These are phyloP conservation scores for Prunella strophiata DNA, from an alignment of 2,797 vertebrate genomes.

Conservation along the genomic window DNA sequence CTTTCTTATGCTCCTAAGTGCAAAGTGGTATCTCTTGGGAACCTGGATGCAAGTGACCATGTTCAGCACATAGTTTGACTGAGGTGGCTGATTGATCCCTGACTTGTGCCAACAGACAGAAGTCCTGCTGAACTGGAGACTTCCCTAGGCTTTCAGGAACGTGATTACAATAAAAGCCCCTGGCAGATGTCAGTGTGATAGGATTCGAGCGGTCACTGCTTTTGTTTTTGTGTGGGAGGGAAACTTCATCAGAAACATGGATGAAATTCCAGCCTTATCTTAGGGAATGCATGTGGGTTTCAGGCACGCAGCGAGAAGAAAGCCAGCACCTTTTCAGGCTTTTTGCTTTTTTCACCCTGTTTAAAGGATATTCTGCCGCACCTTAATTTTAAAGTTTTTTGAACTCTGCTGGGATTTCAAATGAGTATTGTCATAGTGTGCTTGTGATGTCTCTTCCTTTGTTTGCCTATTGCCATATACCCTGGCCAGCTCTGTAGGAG, in stretches of 20 bases:
- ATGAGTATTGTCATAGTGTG: not conserved
- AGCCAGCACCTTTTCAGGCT: not conserved
- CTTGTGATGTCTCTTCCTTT: slow-evolving; percentile 35
- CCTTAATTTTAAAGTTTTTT: slow-evolving; percentile 9
- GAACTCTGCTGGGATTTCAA: slow-evolving; percentile 37
- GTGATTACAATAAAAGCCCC: not conserved
- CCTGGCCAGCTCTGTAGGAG: slow-evolving; percentile 38
- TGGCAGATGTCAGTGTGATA: not conserved
- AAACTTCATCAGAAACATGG: not conserved
- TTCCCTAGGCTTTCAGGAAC: not conserved
- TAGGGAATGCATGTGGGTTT: slow-evolving; percentile 5
- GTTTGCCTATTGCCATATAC: slow-evolving; percentile 36
- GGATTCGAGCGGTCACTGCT: not conserved
- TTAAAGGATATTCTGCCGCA: not conserved
- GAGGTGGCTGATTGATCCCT: not conserved
- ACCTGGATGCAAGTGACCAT: not conserved
- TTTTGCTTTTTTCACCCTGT: not conserved
- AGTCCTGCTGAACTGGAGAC: not conserved
- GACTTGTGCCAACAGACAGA: not conserved
- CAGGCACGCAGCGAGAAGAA: not conserved
- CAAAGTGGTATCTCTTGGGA: not conserved
- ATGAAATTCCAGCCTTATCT: slow-evolving; percentile 56
- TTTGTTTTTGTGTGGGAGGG: not conserved
- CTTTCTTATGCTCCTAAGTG: not conserved
- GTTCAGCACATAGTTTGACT: not conserved